Conservation (phyloP, 1,140 invertebrate species). For the Drosophila setifemur region DNA sequence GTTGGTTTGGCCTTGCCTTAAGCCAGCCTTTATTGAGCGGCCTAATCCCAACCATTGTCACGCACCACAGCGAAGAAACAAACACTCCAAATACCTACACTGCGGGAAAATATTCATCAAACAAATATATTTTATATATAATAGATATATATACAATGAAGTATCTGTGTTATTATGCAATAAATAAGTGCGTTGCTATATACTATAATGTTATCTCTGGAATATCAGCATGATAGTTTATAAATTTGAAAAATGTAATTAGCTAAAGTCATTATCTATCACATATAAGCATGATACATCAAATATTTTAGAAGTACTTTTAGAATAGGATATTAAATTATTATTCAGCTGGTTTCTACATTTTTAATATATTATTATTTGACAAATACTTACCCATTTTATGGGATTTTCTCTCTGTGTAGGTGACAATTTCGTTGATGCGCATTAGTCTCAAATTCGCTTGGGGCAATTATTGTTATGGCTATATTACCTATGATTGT, state of each 20-base stretch:
- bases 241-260: neutral
- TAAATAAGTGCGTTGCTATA: too few relatives aligned
- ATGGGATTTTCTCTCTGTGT: too few relatives aligned
- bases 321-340: too few relatives aligned
- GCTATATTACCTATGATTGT: neutral
- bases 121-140: too few relatives aligned
- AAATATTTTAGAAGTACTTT: too few relatives aligned
- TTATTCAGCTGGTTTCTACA: neutral
- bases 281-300: too few relatives aligned
- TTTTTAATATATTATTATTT: neutral
- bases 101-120: neutral
- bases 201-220: neutral
- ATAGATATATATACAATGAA: too few relatives aligned
- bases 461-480: neutral
- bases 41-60: constrained; percentile 39
- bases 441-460: neutral
- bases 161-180: too few relatives aligned
- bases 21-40: constrained; percentile 22
- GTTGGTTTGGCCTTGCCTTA: constrained; percentile 24
- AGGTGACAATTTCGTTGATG: neutral
- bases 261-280: neutral
- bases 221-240: neutral
- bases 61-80: neutral
- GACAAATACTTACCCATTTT: too few relatives aligned
- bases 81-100: neutral